Base-by-base conservation (phyloP, 2,113 vertebrate genomes). In the Muntiacus reevesi region DNA sequence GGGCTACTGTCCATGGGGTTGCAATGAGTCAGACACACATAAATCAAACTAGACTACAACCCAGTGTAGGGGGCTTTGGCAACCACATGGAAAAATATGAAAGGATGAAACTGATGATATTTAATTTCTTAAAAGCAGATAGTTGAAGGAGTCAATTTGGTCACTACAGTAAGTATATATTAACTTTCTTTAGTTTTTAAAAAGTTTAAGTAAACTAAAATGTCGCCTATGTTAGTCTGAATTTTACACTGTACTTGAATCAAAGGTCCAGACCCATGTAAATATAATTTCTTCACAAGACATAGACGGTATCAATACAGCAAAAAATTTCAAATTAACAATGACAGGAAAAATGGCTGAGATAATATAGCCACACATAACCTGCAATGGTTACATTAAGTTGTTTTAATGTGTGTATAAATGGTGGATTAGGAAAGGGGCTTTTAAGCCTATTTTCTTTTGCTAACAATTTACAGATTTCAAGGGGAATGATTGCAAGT, bases 71-170 rank as follows among this genome's bases (percentile, higher is more conserved):
- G 30, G 27, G 57, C 50, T 91, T 78, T 0, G 4, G 28, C 25
- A 86, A 54, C 13, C 60, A 78, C 54, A 50, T 81, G 79, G 89
- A 71, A 93, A 94, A 91, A 60, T 25, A 94, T 25, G 64, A 33
- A 98, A 86, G 1, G 25, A 91, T 74, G 23, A 27, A 93, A 81
- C 13, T 28, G 23, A 91, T 86, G 45, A 47, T 28, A 60, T 28
- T 87, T 81, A 52, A 57, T 97, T 85, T 28, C 16, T 94, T 90
- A 91, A 82, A 89, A 91, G 36, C 7, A 6, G 23, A 52, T 84
- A 85, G 5, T 30, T 59, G 13, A 43, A 50, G 5, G 36, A 82
- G 16, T 89, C 40, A 57, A 33, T 60, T 50, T 81, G 14, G 25
- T 88, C 28, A 84, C 8, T 62, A 6, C 14, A 57, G n/a, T 54